These are phyloP conservation scores for Dendrophyllia cribrosa DNA, from an alignment of 64 coral and sea anemone species.

Conservation along the genomic window DNA sequence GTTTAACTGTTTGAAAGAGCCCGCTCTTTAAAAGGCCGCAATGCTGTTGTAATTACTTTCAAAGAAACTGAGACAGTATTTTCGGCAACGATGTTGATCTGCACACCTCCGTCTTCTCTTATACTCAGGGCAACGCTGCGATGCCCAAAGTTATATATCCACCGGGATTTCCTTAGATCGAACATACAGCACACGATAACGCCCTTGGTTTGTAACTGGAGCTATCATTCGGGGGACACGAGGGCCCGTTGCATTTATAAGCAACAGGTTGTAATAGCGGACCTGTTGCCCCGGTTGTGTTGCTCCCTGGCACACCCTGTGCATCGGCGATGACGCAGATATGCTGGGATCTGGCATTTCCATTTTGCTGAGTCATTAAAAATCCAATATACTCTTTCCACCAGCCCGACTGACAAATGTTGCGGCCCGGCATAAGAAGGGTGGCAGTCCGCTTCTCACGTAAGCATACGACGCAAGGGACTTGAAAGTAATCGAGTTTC, in stretches of 20 bases:
- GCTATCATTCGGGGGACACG: not conserved
- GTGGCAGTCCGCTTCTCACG: slow-evolving; percentile 16
- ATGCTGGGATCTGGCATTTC: not conserved
- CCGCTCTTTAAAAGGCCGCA: too few relatives aligned
- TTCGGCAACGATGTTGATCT: not conserved
- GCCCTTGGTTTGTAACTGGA: not conserved
- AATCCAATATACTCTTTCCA: slow-evolving; percentile 1
- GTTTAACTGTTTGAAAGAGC: too few relatives aligned
- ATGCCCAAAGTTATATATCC: not conserved
- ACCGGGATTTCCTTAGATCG: not conserved
- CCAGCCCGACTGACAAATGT: not conserved
- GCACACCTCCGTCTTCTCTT: not conserved
- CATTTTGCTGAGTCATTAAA: slow-evolving; percentile 30
- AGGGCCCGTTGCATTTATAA: slow-evolving; percentile 9
- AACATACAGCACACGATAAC: slow-evolving; percentile 10
- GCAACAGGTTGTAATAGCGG: slow-evolving; percentile 1
- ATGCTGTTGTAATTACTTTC: not conserved
- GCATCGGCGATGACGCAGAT: slow-evolving; percentile 16
- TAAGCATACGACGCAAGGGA: not conserved
- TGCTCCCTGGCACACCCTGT: not conserved
- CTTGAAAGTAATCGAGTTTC: slow-evolving; percentile 2
- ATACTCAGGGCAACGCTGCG: not conserved
- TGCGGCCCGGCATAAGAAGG: not conserved
- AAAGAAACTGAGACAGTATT: not conserved
- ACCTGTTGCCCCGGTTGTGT: not conserved